Conservation (phyloP, 2,797 vertebrate species). For the Rachycentron canadum region DNA sequence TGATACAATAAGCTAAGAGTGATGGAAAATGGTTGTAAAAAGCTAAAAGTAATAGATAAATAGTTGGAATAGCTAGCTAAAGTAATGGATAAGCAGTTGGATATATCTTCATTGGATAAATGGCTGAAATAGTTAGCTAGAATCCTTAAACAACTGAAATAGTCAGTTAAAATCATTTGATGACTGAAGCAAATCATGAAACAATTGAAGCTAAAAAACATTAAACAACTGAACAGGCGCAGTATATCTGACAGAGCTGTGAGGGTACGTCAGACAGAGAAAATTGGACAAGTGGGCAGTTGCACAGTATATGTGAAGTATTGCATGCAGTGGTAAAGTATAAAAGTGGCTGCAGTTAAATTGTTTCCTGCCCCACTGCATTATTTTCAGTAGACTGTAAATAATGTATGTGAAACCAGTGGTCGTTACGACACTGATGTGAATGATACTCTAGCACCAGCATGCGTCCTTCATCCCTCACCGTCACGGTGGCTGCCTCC, state of each 20-base stretch:
- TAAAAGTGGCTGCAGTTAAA: neutral
- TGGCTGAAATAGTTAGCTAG: neutral
- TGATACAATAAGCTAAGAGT: no score
- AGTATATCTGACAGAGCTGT: neutral
- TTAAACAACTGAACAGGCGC: neutral
- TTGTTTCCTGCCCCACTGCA: neutral
- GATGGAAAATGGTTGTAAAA: no score
- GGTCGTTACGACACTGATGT: slow-evolving; percentile 52
- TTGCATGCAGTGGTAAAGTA: neutral
- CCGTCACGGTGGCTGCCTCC: slow-evolving; percentile 62
- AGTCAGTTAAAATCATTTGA: no score
- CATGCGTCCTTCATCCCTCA: slow-evolving; percentile 68
- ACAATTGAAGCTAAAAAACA: no score
- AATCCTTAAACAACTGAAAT: no score
- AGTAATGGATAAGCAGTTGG: no score
- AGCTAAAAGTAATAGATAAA: neutral
- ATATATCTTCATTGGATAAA: neutral
- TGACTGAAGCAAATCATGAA: no score
- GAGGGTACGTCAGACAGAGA: neutral
- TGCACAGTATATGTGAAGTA: neutral
- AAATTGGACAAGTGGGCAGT: neutral
- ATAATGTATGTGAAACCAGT: slow-evolving; percentile 26
- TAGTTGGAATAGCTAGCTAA: neutral
- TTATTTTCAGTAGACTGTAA: slow-evolving; percentile 6
- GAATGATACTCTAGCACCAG: slow-evolving; percentile 48